Evolutionary conservation across 2,797 vertebrate species (phyloP).

Genomic region (Morus bassanus): DNA sequence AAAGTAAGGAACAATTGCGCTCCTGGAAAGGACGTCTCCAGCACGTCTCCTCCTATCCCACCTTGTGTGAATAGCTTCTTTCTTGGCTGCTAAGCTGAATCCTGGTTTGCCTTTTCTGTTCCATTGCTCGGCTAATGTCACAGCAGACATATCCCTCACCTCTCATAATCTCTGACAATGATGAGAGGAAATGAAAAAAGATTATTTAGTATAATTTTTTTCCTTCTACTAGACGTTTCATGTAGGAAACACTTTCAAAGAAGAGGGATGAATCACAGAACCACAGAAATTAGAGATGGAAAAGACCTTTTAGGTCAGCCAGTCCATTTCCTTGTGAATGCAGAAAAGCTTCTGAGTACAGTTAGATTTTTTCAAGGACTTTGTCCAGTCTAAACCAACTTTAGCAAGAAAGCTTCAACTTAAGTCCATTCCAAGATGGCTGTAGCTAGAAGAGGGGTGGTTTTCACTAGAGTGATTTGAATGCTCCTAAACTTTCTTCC

Average conservation of each 20-base stretch:
- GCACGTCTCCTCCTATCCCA: not conserved
- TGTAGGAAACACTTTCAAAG: constrained; percentile 48
- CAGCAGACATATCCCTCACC: constrained; percentile 26
- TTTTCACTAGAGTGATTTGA: not conserved
- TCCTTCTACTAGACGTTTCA: not conserved
- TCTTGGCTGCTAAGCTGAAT: not conserved
- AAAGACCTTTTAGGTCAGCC: constrained; percentile 50
- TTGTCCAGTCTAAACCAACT: constrained; percentile 6
- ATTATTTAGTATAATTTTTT: constrained; percentile 35
- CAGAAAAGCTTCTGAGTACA: constrained; percentile 9
- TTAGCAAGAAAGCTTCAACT: not conserved
- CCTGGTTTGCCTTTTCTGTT: constrained; percentile 41
- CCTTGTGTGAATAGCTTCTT: not conserved
- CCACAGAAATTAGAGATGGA: constrained; percentile 58
- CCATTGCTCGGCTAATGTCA: not conserved
- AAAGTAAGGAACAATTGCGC: rapidly evolving
- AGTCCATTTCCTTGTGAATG: constrained; percentile 32
- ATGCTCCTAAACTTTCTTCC: not conserved
- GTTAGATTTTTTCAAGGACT: constrained; percentile 18
- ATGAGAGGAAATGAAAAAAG: constrained; percentile 53
- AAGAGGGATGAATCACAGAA: constrained; percentile 43
- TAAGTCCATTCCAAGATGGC: not conserved
- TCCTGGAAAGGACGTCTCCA: not conserved
- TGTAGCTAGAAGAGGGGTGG: not conserved
- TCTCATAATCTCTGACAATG: constrained; percentile 35